Conservation (phyloP, 2,888 invertebrate species). For the Zygaena filipendulae region DNA sequence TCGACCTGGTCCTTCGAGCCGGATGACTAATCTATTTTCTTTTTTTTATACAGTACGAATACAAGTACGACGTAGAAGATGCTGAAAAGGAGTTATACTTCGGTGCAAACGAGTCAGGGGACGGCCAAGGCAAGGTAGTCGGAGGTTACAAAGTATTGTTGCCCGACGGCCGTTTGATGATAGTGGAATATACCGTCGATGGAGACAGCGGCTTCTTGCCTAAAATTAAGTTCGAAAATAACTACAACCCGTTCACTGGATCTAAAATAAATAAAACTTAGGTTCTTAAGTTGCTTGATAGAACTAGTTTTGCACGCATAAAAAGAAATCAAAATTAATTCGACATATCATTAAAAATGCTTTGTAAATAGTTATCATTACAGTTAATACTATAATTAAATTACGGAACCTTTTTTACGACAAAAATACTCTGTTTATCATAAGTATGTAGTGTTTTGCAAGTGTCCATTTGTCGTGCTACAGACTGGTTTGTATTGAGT, state of each 20-base stretch:
- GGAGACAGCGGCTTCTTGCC: slow-evolving; percentile 79
- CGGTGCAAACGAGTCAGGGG: slow-evolving; percentile 75
- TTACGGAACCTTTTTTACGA: no score
- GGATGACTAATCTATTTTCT: no score
- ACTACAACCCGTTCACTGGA: slow-evolving; percentile 68
- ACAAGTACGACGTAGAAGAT: slow-evolving; percentile 79
- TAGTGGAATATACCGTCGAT: slow-evolving; percentile 77
- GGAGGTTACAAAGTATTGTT: slow-evolving; percentile 76
- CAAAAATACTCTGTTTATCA: no score
- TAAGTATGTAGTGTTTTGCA: no score
- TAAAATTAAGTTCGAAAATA: slow-evolving; percentile 72
- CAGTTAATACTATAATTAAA: no score
- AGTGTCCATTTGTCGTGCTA: no score
- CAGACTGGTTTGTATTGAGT: no score
- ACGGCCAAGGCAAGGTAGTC: slow-evolving; percentile 70
- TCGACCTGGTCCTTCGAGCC: no score
- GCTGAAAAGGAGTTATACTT: slow-evolving; percentile 74
- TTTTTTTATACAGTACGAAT: slow-evolving; percentile 70
- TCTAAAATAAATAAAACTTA: slow-evolving; percentile 50
- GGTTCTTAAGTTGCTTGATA: slow-evolving; percentile 1
- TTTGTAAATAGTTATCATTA: no score
- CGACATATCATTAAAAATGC: no score
- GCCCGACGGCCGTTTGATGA: slow-evolving; percentile 79
- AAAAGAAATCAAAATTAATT: no score
- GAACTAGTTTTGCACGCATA: neutral